Percentiles rank a stretch among this genome's conserved stretches.
phyloP scores from a whole-genome alignment of 2,888 invertebrate species.

The Lutraria lutraria region DNA sequence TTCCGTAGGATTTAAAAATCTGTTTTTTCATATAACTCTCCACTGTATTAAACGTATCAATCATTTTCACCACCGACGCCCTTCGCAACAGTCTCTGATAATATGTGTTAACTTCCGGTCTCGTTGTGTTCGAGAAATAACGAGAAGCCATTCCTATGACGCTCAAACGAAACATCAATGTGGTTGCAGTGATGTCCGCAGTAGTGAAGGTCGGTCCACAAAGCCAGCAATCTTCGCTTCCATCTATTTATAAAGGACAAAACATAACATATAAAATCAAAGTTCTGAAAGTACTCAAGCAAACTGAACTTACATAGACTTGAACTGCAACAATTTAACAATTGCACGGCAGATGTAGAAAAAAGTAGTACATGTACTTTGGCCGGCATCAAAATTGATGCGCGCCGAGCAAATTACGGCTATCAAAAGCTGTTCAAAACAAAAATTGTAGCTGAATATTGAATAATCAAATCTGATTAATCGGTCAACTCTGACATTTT shows the following conservation, averaged over 20 bases:
- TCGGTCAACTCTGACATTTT: too few relatives aligned
- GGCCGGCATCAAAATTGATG: too few relatives aligned
- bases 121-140: conserved; percentile 67
- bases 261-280: too few relatives aligned
- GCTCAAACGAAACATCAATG: conserved; percentile 70
- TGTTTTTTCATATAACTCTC: background rate
- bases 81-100: conserved; percentile 53
- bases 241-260: conserved; percentile 57
- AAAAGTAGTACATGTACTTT: too few relatives aligned
- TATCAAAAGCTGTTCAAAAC: too few relatives aligned
- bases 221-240: conserved; percentile 72
- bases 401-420: too few relatives aligned
- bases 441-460: too few relatives aligned
- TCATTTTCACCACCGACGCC: conserved; percentile 47
- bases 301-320: too few relatives aligned
- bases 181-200: conserved; percentile 75
- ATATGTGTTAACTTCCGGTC: conserved; percentile 73
- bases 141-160: conserved; percentile 73
- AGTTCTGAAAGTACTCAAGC: too few relatives aligned
- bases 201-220: conserved; percentile 77
- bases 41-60: background rate
- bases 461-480: too few relatives aligned
- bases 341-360: too few relatives aligned
- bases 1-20: conserved; percentile 23
- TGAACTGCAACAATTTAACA: too few relatives aligned